These are phyloP conservation scores for Stenotaenia linearis DNA, from an alignment of 2,888 invertebrate genomes.

Conservation along the genomic window DNA sequence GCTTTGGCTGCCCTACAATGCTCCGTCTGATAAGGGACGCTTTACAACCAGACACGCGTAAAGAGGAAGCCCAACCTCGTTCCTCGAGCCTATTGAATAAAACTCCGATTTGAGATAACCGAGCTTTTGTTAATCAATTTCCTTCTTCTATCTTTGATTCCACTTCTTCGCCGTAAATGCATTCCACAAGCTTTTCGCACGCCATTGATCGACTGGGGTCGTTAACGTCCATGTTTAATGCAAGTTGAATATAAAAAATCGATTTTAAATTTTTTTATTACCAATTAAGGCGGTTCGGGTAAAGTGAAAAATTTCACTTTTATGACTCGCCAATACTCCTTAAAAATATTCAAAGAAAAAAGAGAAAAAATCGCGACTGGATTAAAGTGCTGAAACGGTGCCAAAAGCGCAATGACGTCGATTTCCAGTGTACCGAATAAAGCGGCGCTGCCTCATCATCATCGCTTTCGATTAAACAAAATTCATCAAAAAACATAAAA, in stretches of 20 bases:
- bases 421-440: background rate
- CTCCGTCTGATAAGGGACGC: background rate
- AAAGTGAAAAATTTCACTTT: background rate
- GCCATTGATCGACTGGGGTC: background rate
- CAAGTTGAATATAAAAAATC: background rate
- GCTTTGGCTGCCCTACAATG: background rate
- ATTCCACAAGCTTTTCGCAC: no score
- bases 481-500: background rate
- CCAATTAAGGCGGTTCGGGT: background rate
- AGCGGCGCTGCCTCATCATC: background rate
- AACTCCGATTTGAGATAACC: background rate
- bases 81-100: background rate
- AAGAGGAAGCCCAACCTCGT: constrained; percentile 7
- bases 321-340: background rate
- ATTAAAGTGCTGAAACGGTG: background rate
- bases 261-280: background rate
- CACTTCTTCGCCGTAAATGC: no score
- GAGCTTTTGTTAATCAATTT: background rate
- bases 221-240: background rate
- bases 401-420: background rate
- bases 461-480: background rate
- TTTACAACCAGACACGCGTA: background rate
- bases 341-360: background rate
- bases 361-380: background rate
- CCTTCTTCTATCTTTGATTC: no score